Conservation (phyloP, 2,113 vertebrate species). For the Oceanites oceanicus region DNA sequence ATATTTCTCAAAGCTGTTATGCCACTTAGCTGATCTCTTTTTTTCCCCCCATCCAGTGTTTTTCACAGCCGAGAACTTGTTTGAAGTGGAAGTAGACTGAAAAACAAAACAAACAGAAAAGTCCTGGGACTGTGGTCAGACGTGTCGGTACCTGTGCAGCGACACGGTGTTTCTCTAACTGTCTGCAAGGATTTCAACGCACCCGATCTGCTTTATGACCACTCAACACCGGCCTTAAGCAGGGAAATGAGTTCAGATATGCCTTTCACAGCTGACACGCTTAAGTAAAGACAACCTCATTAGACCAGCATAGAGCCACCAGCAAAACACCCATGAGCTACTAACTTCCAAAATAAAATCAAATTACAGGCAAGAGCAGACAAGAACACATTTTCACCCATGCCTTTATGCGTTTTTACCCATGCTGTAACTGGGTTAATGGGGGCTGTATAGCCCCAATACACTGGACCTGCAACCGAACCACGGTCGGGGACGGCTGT, state of each 20-base stretch:
- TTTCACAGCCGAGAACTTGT: slow-evolving; percentile 69
- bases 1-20: slow-evolving; percentile 72
- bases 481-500: fast-evolving
- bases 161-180: slow-evolving; percentile 59
- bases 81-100: slow-evolving; percentile 63
- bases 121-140: slow-evolving; percentile 47
- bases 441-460: neutral
- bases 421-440: neutral
- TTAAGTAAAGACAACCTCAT: neutral
- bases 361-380: neutral
- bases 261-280: neutral
- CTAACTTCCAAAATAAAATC: neutral
- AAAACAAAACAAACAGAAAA: slow-evolving; percentile 40
- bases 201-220: neutral
- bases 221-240: slow-evolving; percentile 13
- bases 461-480: neutral
- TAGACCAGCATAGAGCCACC: neutral
- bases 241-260: neutral
- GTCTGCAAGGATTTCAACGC: neutral
- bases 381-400: neutral
- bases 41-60: slow-evolving; percentile 56
- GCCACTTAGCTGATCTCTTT: slow-evolving; percentile 65
- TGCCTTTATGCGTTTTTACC: neutral
- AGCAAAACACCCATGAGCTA: neutral
- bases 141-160: slow-evolving; percentile 66